phyloP scores from a whole-genome alignment of 2,797 vertebrate species.

The Sebastes itinus region DNA sequence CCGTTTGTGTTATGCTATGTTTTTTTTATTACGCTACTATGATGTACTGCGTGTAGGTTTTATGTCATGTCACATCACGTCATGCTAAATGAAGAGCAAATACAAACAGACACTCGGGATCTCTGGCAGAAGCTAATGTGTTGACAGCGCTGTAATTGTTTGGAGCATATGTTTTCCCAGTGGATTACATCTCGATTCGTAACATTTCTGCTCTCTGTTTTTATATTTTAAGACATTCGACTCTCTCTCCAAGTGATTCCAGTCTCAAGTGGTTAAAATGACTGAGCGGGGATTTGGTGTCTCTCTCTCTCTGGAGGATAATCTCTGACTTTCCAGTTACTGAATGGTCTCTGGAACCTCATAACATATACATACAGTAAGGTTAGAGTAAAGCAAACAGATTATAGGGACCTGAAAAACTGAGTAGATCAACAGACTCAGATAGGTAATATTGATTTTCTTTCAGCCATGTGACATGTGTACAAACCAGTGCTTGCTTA shows the following conservation, averaged over 20 bases:
- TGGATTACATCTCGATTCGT: neutral
- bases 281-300: slow-evolving; percentile 34
- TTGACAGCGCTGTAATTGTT: neutral
- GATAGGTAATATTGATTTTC: slow-evolving; percentile 56
- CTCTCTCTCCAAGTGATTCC: slow-evolving; percentile 13
- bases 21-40: neutral
- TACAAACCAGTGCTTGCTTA: slow-evolving; percentile 48
- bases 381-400: slow-evolving; percentile 51
- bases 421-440: slow-evolving; percentile 43
- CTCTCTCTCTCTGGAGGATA: slow-evolving; percentile 27
- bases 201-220: slow-evolving; percentile 17
- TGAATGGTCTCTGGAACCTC: slow-evolving; percentile 21
- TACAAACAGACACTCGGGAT: slow-evolving; percentile 18
- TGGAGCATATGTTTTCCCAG: slow-evolving; percentile 39
- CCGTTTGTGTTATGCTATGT: neutral
- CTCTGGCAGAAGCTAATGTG: slow-evolving; percentile 19
- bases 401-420: slow-evolving; percentile 36
- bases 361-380: slow-evolving; percentile 31
- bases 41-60: neutral
- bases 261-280: slow-evolving; percentile 42
- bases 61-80: slow-evolving; percentile 3
- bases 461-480: slow-evolving; percentile 25
- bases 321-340: slow-evolving; percentile 31
- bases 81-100: slow-evolving; percentile 9
- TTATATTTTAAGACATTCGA: slow-evolving; percentile 24